These are phyloP conservation scores for Pandemis corylana DNA, from an alignment of 2,888 invertebrate genomes.

Conservation along the genomic window DNA sequence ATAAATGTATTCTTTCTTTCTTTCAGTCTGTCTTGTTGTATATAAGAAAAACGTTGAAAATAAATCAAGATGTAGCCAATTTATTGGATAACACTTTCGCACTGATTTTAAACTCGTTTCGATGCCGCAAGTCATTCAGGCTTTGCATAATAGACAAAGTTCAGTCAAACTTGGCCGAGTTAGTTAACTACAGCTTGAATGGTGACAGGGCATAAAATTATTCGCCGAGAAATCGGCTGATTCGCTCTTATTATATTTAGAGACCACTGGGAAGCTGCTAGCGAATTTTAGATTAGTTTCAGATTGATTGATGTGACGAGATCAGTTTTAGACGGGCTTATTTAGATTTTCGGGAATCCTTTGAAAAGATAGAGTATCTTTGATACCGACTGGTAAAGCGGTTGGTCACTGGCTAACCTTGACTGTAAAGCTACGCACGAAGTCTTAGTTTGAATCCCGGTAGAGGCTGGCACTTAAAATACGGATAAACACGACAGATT, in stretches of 20 bases:
- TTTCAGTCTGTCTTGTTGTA: too few relatives aligned
- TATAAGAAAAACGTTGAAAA: neutral
- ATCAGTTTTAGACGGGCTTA: neutral
- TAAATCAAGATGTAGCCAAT: neutral
- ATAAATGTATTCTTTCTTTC: too few relatives aligned
- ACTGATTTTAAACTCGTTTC: slow-evolving; percentile 4
- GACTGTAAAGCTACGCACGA: too few relatives aligned
- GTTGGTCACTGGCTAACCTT: too few relatives aligned
- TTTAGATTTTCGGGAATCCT: neutral
- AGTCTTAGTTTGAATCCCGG: too few relatives aligned
- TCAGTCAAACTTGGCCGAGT: slow-evolving; percentile 43
- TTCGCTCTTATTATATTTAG: slow-evolving; percentile 18
- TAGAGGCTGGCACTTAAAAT: too few relatives aligned
- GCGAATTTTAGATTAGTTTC: slow-evolving; percentile 22
- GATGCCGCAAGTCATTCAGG: slow-evolving; percentile 14
- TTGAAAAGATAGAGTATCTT: neutral
- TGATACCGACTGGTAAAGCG: too few relatives aligned
- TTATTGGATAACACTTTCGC: neutral
- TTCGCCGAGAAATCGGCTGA: slow-evolving; percentile 13
- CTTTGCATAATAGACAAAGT: slow-evolving; percentile 44
- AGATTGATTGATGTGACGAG: slow-evolving; percentile 25
- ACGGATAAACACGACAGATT: too few relatives aligned
- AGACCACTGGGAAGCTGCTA: neutral
- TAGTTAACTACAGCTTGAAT: slow-evolving; percentile 37
- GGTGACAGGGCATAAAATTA: slow-evolving; percentile 38